A percentile compares a stretch with the other conserved stretches of the same genome.
These are phyloP conservation scores for Cheilosia grossa DNA, from an alignment of 2,888 invertebrate species.

Conservation along the genomic window DNA sequence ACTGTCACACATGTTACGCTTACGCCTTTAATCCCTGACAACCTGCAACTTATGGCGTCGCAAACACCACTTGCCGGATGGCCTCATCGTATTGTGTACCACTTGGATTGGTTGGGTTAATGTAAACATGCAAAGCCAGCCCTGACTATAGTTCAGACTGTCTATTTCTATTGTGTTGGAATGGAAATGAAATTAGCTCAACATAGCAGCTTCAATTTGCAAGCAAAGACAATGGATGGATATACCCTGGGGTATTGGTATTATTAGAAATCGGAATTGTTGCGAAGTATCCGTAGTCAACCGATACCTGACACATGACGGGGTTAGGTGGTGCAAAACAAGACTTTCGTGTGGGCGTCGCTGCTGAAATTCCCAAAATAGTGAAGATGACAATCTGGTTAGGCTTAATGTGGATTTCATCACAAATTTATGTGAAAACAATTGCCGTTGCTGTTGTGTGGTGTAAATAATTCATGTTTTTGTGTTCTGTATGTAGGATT, in stretches of 20 bases:
- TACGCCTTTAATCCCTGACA: not conserved
- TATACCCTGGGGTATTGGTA: constrained; percentile 1
- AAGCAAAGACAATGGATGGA: not conserved
- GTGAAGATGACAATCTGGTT: constrained; percentile 3
- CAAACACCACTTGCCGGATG: not conserved
- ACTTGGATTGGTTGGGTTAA: constrained; percentile 32
- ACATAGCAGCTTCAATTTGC: not conserved
- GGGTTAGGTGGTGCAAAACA: not conserved
- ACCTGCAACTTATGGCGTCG: not conserved
- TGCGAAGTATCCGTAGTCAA: not conserved
- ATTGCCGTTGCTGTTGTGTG: not conserved
- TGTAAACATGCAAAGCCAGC: constrained; percentile 6
- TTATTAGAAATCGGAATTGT: constrained; percentile 23
- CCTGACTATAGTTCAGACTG: not conserved
- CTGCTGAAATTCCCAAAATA: not conserved
- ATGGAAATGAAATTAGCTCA: constrained; percentile 31
- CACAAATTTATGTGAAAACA: constrained; percentile 24
- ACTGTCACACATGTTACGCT: not conserved
- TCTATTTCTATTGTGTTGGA: constrained; percentile 1
- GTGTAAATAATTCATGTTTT: not conserved
- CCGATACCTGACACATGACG: constrained; percentile 3
- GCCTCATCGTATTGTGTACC: constrained; percentile 15
- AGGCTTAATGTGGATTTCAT: constrained; percentile 1
- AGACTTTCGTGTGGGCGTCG: not conserved
- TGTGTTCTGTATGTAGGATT: not conserved